Conservation (phyloP, 2,113 vertebrate genomes). For the Herpailurus yagouaroundi region DNA sequence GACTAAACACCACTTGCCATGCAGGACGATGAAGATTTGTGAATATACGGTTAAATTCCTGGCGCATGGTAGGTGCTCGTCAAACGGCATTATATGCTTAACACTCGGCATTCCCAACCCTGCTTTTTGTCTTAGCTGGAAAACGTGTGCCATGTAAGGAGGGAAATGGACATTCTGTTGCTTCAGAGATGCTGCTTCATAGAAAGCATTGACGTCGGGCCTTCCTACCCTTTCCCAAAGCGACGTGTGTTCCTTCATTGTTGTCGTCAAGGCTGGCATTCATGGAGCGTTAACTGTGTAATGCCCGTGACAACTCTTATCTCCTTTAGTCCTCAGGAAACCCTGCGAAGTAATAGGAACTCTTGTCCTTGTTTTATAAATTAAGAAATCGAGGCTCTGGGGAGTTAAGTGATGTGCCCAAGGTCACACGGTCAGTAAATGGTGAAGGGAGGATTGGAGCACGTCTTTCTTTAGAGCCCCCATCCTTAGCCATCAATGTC, state of each 20-base stretch:
- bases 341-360: not conserved
- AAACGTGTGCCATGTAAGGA: not conserved
- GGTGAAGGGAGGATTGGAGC: not conserved
- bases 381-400: not conserved
- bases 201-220: not conserved
- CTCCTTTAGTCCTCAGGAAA: not conserved
- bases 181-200: not conserved
- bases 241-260: not conserved
- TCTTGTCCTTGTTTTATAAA: not conserved
- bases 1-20: not conserved
- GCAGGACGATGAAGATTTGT: not conserved
- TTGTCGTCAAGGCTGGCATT: not conserved
- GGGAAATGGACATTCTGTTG: not conserved
- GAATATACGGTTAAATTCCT: not conserved
- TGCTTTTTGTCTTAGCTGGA: conserved; percentile 46
- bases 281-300: not conserved
- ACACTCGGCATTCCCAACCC: conserved; percentile 27
- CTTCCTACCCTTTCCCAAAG: not conserved
- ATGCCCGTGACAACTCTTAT: not conserved
- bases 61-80: not conserved
- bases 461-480: not conserved
- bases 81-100: not conserved
- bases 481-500: not conserved
- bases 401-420: not conserved
- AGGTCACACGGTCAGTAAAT: not conserved